phyloP scores from a whole-genome alignment of 2,113 vertebrate genomes.

The Ellobius talpinus region DNA sequence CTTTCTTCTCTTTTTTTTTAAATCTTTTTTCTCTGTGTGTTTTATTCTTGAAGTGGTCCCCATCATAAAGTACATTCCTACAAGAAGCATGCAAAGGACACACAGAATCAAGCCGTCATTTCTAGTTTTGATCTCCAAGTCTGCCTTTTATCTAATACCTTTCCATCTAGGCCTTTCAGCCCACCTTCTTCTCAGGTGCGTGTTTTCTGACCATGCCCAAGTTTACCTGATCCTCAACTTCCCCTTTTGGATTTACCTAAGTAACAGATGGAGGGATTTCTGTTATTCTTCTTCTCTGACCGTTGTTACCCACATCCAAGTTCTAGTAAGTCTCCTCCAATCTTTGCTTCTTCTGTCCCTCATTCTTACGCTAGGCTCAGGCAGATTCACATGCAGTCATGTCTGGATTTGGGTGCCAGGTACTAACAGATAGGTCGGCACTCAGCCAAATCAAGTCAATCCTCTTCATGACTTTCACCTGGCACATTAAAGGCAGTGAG shows the following conservation, averaged over 20 bases:
- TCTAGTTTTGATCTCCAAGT: neutral
- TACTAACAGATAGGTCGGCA: neutral
- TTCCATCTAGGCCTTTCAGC: slow-evolving; percentile 15
- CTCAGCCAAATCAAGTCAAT: neutral
- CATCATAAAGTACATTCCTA: neutral
- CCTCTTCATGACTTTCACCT: neutral
- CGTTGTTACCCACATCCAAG: neutral
- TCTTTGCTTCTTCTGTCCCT: neutral
- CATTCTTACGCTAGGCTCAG: neutral
- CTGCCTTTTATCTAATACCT: neutral
- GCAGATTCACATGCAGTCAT: neutral
- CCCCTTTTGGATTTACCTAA: neutral
- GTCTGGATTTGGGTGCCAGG: neutral
- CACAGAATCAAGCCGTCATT: neutral
- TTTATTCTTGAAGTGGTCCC: neutral
- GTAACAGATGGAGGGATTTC: neutral
- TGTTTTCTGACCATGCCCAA: neutral
- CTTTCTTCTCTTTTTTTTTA: neutral
- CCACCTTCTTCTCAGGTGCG: neutral
- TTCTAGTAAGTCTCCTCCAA: neutral
- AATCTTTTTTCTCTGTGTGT: neutral
- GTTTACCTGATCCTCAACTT: neutral
- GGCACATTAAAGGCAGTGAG: rapidly evolving
- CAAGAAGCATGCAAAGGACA: neutral
- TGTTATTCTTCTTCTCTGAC: neutral